Evolutionary conservation across 2,888 invertebrate species (phyloP), one percentile per base, ranked within the genome.

Genomic region (Diaprepes abbreviatus): DNA sequence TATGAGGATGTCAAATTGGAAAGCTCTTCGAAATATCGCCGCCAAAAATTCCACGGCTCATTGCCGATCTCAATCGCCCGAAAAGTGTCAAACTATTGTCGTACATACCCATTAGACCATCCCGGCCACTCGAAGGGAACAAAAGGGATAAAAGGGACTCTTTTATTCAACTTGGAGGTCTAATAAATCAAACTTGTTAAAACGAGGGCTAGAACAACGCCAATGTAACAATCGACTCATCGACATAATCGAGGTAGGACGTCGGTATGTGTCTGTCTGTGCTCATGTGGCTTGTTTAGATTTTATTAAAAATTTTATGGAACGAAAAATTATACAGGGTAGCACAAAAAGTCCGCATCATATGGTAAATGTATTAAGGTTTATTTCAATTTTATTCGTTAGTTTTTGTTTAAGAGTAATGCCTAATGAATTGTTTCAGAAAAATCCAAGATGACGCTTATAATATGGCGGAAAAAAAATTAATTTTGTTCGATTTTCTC

Each of bases 111-210:
- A 75, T 73, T 75, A 75, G 69, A 72, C 64, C 70, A 74, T 75
- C 73, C 75, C 73, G 73, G 74, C 74, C 74, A 75, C 76, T 76
- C 74, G 71, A 71, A 28, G 28, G 60, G 64, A 72, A 76, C 72
- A 75, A 76, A 71, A 72, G 75, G 71, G 71, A 74, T 73, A 74
- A 76, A 71, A 57, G 66, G 62, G 68, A 68, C 16, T 66, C 65
- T 65, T 74, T 73, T 75, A 70, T 69, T 66, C 35, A 21, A 63
- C 24, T 54, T 43, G 57, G 72, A 62, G 58, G 31, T 48, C 45
- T 57, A 62, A 73, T 74, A 74, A 75, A 75, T 75, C 75, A 75
- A 68, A 59, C 50, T 38, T 28, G 58, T 62, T 54, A 45, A 31
- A 31, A 52, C 66, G 60, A 33, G 70, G 14, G 28, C 48, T 48